Percentiles rank a stretch among this genome's conserved stretches.
Evolutionary conservation across 2,888 invertebrate genomes (phyloP).

Genomic region (Lysandra coridon): DNA sequence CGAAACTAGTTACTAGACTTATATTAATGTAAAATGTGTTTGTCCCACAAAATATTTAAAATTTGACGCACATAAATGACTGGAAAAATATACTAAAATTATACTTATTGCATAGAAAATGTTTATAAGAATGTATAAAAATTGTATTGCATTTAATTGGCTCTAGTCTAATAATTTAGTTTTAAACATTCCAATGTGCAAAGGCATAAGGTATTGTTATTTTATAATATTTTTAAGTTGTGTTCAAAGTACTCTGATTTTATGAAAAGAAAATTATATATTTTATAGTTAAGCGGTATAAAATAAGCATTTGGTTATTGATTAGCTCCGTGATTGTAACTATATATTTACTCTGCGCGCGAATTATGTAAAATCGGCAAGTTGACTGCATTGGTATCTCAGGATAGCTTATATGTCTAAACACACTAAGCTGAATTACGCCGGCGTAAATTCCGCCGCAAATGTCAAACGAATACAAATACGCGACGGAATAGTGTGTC

Average conservation of each 20-base stretch:
- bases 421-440: too few species aligned
- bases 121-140: constrained; percentile 9
- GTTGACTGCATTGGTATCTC: too few species aligned
- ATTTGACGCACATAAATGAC: constrained; percentile 23
- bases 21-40: background rate
- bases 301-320: background rate
- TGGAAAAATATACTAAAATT: constrained; percentile 19
- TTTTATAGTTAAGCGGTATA: background rate
- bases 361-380: too few species aligned
- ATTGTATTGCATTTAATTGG: constrained; percentile 37
- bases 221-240: background rate
- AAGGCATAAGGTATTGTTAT: background rate
- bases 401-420: too few species aligned
- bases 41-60: background rate
- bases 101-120: constrained; percentile 8
- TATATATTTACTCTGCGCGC: background rate
- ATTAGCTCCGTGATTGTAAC: too few species aligned
- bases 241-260: background rate
- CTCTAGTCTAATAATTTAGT: constrained; percentile 40
- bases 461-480: too few species aligned
- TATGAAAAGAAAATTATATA: background rate
- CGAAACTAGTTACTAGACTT: background rate
- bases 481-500: too few species aligned
- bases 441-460: too few species aligned
- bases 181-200: constrained; percentile 37